phyloP scores from a whole-genome alignment of 2,113 vertebrate species.

The Sceloporus tristichus region DNA sequence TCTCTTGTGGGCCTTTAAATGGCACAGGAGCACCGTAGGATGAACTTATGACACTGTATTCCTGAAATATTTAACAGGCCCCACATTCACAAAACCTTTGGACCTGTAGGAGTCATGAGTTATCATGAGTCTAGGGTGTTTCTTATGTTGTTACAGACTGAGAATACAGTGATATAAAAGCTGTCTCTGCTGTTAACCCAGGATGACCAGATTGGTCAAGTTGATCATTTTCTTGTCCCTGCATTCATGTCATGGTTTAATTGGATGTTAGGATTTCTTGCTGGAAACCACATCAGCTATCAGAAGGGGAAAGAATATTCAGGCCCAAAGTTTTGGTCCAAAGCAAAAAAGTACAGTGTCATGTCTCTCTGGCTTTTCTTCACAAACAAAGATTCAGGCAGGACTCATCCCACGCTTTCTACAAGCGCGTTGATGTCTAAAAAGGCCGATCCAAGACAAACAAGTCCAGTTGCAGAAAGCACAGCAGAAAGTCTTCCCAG shows the following conservation, averaged over 20 bases:
- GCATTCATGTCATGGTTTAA: accelerated
- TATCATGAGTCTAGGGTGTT: background rate
- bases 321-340: background rate
- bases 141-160: background rate
- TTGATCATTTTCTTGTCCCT: background rate
- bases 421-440: too few species aligned
- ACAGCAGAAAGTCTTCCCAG: too few species aligned
- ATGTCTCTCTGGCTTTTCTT: too few species aligned
- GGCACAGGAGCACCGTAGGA: background rate
- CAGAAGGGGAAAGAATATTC: background rate
- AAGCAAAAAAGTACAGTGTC: too few species aligned
- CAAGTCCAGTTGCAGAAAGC: too few species aligned
- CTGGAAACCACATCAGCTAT: accelerated
- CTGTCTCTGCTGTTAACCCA: background rate
- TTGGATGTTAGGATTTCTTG: background rate
- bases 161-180: background rate
- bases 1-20: background rate
- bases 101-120: background rate
- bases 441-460: too few species aligned
- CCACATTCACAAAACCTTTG: background rate
- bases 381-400: too few species aligned
- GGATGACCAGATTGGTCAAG: background rate
- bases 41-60: background rate
- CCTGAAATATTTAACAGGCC: background rate
- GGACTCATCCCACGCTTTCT: too few species aligned